Evolutionary conservation across 2,888 invertebrate species (phyloP), one percentile per base, ranked within the genome.

Genomic region (Chirona hameri): DNA sequence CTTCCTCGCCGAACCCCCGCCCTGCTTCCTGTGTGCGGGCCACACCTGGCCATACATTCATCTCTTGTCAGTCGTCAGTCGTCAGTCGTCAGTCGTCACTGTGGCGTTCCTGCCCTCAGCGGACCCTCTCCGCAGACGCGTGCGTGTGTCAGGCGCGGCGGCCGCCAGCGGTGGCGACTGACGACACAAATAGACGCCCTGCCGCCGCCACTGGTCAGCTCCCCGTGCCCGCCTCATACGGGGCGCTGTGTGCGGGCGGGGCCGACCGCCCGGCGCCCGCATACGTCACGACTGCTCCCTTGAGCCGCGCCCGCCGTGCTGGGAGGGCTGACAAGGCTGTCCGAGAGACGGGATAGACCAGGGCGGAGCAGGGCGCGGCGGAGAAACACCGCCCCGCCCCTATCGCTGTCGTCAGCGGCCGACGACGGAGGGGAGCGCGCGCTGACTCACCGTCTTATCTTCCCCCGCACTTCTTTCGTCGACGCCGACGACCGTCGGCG

Each of bases 171-270:
- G 3, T 10, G 65, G 81, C n/a, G n/a, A n/a, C n/a, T 84, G 29
- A 83, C 83, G 29, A 83, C 83, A 24, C 84, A 81, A 18, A 83
- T 84, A 57, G 83, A 83, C 72, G 85, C 84, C 57, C 85, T 84
- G 12, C 29, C 24, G 29, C 80, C 27, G 27, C n/a, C 48, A 48
- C 48, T 48, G 48, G 48, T 48, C 48, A 48, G 48, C 48, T n/a
- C n/a, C n/a, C n/a, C n/a, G n/a, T n/a, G 48, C 48, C 48, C 48
- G 48, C 9, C 48, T 48, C 48, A 48, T 48, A 48, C 48, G 48
- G 48, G 48, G n/a, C n/a, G 48, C 7, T 7, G 48, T 48, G 48
- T 48, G 48, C 48, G 48, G 48, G 48, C 48, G 48, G 48, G 48
- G 48, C 48, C 48, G 48, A 12, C 48, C 48, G 48, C 48, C 9